Percentiles rank a stretch among this genome's conserved stretches.
Evolutionary conservation across 2,888 invertebrate species (phyloP).

Genomic region (Catocala fraxini): DNA sequence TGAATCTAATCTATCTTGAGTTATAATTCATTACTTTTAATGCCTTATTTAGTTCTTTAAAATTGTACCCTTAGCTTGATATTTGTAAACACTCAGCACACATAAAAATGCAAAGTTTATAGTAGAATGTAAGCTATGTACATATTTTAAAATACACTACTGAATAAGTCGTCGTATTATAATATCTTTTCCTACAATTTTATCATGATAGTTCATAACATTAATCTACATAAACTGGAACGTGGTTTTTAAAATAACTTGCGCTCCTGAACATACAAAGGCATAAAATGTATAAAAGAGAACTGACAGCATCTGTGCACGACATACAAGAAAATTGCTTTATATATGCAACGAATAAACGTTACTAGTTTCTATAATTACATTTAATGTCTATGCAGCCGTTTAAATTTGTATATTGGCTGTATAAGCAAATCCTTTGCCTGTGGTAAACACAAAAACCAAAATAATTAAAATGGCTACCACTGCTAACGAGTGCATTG

Average conservation of each 20-base stretch:
- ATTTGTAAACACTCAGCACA: too few relatives aligned
- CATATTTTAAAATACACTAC: too few relatives aligned
- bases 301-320: constrained; percentile 21
- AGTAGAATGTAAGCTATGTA: too few relatives aligned
- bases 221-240: not conserved
- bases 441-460: constrained; percentile 5
- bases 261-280: constrained; percentile 7
- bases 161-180: too few relatives aligned
- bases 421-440: constrained; percentile 11
- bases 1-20: too few relatives aligned
- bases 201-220: not conserved
- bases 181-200: too few relatives aligned
- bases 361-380: constrained; percentile 16
- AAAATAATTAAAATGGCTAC: constrained; percentile 4
- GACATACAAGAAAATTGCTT: not conserved
- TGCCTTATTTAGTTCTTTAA: too few relatives aligned
- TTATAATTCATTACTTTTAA: too few relatives aligned
- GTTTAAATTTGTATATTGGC: constrained; percentile 11
- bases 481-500: constrained; percentile 45
- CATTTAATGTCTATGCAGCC: constrained; percentile 1
- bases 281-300: constrained; percentile 25
- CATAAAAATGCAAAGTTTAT: too few relatives aligned
- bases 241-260: constrained; percentile 6
- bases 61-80: too few relatives aligned
- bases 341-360: constrained; percentile 11